A percentile compares a stretch with the other conserved stretches of the same genome.
Conservation (phyloP, 1,140 invertebrate species). For the Drosophila athabasca region DNA sequence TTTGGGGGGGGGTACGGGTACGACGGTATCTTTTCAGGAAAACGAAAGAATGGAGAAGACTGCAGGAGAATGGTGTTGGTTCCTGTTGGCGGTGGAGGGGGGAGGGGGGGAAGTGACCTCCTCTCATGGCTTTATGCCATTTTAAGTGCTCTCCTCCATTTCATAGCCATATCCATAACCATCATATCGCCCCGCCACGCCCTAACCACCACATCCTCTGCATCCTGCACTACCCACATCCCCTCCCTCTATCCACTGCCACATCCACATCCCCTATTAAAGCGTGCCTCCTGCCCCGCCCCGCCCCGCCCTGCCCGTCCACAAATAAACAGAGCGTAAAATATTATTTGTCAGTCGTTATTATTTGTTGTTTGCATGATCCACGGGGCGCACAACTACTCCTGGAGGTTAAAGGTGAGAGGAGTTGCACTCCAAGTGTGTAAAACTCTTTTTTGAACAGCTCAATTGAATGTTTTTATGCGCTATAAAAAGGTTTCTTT, state of each 20-base stretch:
- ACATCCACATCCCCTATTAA: conserved; percentile 63
- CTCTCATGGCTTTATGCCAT: conserved; percentile 69
- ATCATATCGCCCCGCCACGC: conserved; percentile 34
- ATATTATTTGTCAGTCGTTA: conserved; percentile 62
- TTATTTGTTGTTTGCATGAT: conserved; percentile 22
- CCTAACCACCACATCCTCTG: background rate
- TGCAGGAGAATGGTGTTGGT: background rate
- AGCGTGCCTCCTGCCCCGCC: background rate
- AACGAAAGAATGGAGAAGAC: too few species aligned
- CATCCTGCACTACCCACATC: too few species aligned
- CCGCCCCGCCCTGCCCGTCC: background rate
- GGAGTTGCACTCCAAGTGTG: too few species aligned
- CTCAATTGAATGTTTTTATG: too few species aligned
- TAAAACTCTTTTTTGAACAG: too few species aligned
- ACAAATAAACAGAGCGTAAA: conserved; percentile 76
- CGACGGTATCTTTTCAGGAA: too few species aligned
- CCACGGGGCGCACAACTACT: background rate
- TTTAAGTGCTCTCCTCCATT: conserved; percentile 75
- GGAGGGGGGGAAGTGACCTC: conserved; percentile 15
- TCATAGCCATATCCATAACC: conserved; percentile 49
- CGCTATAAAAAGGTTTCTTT: too few species aligned
- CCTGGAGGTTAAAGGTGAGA: conserved; percentile 14
- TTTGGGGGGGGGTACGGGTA: conserved; percentile 15
- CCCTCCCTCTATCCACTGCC: too few species aligned
- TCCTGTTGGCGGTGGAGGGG: conserved; percentile 7